Evolutionary conservation across 2,888 invertebrate species (phyloP).

Genomic region (Eurois occulta): DNA sequence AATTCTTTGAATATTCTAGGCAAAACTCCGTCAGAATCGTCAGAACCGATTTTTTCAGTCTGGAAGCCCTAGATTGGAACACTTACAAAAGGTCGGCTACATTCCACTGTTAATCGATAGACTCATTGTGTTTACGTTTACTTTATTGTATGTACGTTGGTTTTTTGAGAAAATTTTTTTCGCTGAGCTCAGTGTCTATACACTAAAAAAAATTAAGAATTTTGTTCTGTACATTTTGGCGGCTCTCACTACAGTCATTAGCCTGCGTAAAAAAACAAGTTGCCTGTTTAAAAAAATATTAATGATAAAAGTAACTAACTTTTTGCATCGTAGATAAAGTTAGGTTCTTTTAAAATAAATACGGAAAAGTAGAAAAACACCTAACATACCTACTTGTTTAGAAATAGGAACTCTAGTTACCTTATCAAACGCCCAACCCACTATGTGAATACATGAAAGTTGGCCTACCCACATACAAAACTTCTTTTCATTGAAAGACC

Average conservation of each 20-base stretch:
- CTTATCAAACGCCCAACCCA: slow-evolving; percentile 27
- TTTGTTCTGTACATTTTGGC: slow-evolving; percentile 9
- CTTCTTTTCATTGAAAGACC: slow-evolving; percentile 23
- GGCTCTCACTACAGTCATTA: not conserved
- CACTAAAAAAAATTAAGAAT: too few relatives aligned
- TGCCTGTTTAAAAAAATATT: not conserved
- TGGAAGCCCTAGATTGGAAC: slow-evolving; percentile 60
- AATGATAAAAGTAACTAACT: not conserved
- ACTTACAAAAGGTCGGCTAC: slow-evolving; percentile 51
- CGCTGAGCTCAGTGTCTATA: too few relatives aligned
- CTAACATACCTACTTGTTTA: not conserved
- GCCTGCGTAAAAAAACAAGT: not conserved
- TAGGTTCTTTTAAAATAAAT: slow-evolving; percentile 7
- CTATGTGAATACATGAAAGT: slow-evolving; percentile 21
- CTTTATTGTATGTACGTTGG: slow-evolving; percentile 19
- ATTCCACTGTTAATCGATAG: slow-evolving; percentile 58
- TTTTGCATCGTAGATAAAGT: not conserved
- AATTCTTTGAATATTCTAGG: slow-evolving; percentile 25
- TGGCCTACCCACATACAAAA: slow-evolving; percentile 30
- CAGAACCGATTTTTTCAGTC: slow-evolving; percentile 28
- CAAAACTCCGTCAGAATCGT: slow-evolving; percentile 30
- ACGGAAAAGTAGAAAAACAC: not conserved
- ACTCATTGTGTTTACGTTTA: slow-evolving; percentile 50
- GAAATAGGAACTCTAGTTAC: slow-evolving; percentile 20
- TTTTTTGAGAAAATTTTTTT: slow-evolving; percentile 40